phyloP scores from a whole-genome alignment of 2,797 vertebrate species.

The Pseudochromis fuscus region DNA sequence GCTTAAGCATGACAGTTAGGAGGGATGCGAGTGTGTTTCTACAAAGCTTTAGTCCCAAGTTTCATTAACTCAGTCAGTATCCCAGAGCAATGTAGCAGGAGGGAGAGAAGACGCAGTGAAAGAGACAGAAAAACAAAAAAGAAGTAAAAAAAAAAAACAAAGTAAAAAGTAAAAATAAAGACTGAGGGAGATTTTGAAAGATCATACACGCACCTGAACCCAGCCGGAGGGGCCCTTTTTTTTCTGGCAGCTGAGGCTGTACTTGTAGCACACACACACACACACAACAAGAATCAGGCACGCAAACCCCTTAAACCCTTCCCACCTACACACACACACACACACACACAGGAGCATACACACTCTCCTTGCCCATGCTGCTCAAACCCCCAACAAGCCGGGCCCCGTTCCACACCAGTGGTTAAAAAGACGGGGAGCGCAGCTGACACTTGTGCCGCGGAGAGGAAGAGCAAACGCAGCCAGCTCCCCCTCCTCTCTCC shows the following conservation, averaged over 20 bases:
- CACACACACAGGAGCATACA: slow-evolving; percentile 41
- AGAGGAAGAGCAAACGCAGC: slow-evolving; percentile 67
- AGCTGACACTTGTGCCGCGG: slow-evolving; percentile 80
- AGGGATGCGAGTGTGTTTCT: slow-evolving; percentile 36
- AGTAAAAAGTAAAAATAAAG: slow-evolving; percentile 24
- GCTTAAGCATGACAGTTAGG: slow-evolving; percentile 35
- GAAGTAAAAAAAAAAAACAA: background rate
- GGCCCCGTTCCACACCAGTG: slow-evolving; percentile 77
- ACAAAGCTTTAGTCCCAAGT: slow-evolving; percentile 34
- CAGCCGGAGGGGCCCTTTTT: slow-evolving; percentile 47
- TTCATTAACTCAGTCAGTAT: slow-evolving; percentile 55
- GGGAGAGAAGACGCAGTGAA: background rate
- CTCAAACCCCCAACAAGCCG: slow-evolving; percentile 64
- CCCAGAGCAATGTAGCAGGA: slow-evolving; percentile 22
- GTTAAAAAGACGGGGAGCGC: slow-evolving; percentile 76
- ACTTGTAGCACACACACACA: slow-evolving; percentile 31
- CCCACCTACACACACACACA: slow-evolving; percentile 15
- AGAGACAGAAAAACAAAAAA: background rate
- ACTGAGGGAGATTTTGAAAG: slow-evolving; percentile 29
- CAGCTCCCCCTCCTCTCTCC: slow-evolving; percentile 55
- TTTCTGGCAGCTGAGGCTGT: slow-evolving; percentile 55
- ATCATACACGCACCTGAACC: slow-evolving; percentile 64
- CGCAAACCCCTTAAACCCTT: slow-evolving; percentile 22
- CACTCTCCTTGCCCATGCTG: slow-evolving; percentile 40
- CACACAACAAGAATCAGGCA: slow-evolving; percentile 19